Evolutionary conservation across 2,113 vertebrate genomes (phyloP).

Genomic region (Etheostoma cragini): DNA sequence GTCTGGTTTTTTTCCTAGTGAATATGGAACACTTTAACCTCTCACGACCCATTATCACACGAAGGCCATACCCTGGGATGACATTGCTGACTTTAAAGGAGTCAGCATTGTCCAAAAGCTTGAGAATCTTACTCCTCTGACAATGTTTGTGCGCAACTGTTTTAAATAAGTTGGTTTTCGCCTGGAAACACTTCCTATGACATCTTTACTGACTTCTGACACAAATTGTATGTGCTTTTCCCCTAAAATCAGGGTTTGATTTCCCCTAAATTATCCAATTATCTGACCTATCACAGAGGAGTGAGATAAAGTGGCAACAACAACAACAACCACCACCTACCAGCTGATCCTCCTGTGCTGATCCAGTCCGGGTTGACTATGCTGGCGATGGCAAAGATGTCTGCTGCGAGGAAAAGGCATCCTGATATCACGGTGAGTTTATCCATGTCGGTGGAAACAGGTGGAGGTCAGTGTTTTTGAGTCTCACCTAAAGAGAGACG

Average conservation of each 20-base stretch:
- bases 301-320: background rate
- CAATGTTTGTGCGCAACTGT: background rate
- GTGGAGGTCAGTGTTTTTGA: slow-evolving; percentile 15
- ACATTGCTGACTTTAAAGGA: background rate
- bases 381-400: slow-evolving; percentile 97
- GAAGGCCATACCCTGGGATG: background rate
- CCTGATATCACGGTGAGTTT: slow-evolving; percentile 97
- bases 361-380: slow-evolving; percentile 97
- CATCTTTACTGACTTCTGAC: background rate
- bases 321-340: slow-evolving; percentile 75
- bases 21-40: background rate
- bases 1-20: background rate
- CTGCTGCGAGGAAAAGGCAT: slow-evolving; percentile 95
- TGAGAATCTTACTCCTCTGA: background rate
- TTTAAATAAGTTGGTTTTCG: too few species aligned
- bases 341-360: slow-evolving; percentile 93
- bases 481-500: slow-evolving; percentile 50
- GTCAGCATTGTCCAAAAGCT: background rate
- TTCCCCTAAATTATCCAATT: background rate
- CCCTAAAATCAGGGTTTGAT: background rate
- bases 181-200: background rate
- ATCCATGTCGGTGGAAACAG: slow-evolving; percentile 85
- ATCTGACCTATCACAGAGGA: background rate
- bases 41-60: background rate
- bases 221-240: background rate